These are phyloP conservation scores for Muschampia plurimacula DNA, from an alignment of 2,888 invertebrate genomes.

Conservation along the genomic window DNA sequence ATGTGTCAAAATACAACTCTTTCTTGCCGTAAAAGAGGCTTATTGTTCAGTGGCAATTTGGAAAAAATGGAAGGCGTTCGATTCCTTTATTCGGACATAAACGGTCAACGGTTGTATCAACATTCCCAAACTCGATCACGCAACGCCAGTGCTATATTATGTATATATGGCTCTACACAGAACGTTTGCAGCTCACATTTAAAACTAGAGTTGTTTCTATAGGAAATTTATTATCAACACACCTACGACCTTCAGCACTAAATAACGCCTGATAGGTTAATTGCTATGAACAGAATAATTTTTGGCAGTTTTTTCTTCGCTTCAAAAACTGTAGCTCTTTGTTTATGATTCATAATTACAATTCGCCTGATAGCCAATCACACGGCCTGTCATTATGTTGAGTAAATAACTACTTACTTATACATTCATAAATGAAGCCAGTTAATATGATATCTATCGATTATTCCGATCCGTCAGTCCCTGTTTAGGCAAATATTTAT, in stretches of 20 bases:
- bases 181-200: constrained; percentile 2
- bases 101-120: constrained; percentile 26
- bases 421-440: constrained; percentile 65
- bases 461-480: constrained; percentile 40
- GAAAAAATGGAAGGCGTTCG: constrained; percentile 51
- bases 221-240: constrained; percentile 16
- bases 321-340: constrained; percentile 64
- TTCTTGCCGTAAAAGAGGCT: constrained; percentile 53
- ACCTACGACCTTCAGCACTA: constrained; percentile 73
- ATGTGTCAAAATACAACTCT: constrained; percentile 67
- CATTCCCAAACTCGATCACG: constrained; percentile 32
- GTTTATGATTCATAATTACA: constrained; percentile 84
- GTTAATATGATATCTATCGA: constrained; percentile 65
- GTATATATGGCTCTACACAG: no score
- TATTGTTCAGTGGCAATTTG: constrained; percentile 68
- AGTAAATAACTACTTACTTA: constrained; percentile 81
- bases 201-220: constrained; percentile 25
- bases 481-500: constrained; percentile 68
- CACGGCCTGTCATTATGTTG: constrained; percentile 79
- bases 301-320: constrained; percentile 76
- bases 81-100: constrained; percentile 53
- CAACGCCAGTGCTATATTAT: neutral
- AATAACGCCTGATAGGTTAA: constrained; percentile 81
- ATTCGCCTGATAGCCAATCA: constrained; percentile 76
- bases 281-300: constrained; percentile 79